Evolutionary conservation across 2,888 invertebrate species (phyloP).

Genomic region (Crioceris asparagi): DNA sequence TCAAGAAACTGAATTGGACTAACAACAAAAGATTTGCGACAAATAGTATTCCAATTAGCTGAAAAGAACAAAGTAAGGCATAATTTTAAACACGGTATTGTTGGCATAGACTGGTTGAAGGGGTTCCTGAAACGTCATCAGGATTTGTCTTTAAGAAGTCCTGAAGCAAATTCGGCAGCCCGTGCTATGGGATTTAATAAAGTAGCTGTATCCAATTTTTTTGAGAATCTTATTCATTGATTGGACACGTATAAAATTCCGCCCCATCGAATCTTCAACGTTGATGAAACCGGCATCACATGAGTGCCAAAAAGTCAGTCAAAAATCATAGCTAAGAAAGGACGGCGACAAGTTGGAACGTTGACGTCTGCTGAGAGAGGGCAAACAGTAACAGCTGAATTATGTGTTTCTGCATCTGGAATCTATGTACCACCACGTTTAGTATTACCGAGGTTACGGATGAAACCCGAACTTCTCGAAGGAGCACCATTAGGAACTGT

Average conservation of each 20-base stretch:
- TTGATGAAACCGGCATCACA: conserved; percentile 10
- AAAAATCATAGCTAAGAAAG: conserved; percentile 8
- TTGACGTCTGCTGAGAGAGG: conserved; percentile 9
- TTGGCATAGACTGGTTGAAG: conserved; percentile 9
- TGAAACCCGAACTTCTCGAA: conserved; percentile 3
- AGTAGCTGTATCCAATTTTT: conserved; percentile 13
- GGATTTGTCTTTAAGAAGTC: background rate
- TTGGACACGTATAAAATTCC: conserved; percentile 8
- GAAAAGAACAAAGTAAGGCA: conserved; percentile 9
- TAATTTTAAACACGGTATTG: conserved; percentile 10
- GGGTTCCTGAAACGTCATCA: conserved; percentile 8
- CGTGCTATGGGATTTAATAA: conserved; percentile 12
- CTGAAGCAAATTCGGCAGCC: conserved; percentile 7
- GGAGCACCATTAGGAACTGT: conserved; percentile 7
- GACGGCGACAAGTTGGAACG: conserved; percentile 7
- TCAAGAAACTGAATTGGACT: too few species aligned
- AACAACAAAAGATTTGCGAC: conserved; percentile 10
- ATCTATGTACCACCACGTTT: conserved; percentile 5
- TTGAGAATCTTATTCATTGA: conserved; percentile 7
- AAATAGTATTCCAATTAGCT: too few species aligned
- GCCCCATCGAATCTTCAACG: conserved; percentile 10
- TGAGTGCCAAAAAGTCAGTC: conserved; percentile 9
- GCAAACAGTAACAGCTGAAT: conserved; percentile 5
- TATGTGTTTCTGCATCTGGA: conserved; percentile 4
- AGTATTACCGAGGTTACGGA: conserved; percentile 5